These are phyloP conservation scores for Cyrtonyx montezumae DNA, from an alignment of 2,113 vertebrate genomes.

Conservation along the genomic window DNA sequence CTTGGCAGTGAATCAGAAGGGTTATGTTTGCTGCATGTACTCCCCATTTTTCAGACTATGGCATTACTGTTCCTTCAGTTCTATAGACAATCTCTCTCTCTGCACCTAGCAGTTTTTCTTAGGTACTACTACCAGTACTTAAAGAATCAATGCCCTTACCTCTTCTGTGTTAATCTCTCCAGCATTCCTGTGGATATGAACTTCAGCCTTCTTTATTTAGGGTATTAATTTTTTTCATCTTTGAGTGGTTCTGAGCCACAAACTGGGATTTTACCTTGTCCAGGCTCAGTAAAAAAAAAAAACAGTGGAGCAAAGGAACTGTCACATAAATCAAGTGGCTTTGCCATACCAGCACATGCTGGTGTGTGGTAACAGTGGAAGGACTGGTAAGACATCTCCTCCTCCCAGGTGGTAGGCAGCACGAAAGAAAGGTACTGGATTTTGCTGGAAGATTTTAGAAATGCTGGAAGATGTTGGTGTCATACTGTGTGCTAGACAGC, in stretches of 20 bases:
- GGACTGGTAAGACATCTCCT: not conserved
- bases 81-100: not conserved
- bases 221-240: not conserved
- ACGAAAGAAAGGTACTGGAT: not conserved
- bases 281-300: not conserved
- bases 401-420: not conserved
- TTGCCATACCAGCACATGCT: fast-evolving
- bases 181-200: not conserved
- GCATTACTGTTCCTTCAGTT: not conserved
- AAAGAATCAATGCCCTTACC: not conserved
- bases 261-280: not conserved
- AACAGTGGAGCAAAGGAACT: not conserved
- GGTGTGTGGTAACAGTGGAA: not conserved
- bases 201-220: not conserved
- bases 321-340: not conserved
- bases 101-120: not conserved
- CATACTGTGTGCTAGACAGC: not conserved
- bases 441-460: not conserved
- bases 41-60: not conserved
- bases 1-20: not conserved
- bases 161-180: not conserved
- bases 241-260: not conserved
- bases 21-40: not conserved
- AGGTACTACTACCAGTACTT: not conserved
- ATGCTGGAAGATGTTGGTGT: not conserved